Evolutionary conservation across 2,113 vertebrate species (phyloP), one percentile per base, ranked within the genome.

Genomic region (Misgurnus anguillicaudatus): DNA sequence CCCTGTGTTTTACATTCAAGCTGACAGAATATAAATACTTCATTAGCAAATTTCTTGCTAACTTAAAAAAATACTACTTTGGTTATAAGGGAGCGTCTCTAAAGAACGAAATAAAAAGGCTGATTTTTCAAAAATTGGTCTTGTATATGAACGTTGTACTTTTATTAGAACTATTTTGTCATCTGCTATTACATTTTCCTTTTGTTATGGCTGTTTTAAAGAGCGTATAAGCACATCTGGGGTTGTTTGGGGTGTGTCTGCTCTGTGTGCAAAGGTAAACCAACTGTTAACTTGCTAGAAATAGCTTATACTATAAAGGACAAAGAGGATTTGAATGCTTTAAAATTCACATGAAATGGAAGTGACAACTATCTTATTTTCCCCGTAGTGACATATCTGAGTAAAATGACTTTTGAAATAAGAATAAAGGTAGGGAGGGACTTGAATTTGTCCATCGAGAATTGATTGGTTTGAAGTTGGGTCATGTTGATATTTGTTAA

Each of bases 51-150:
- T 39, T 55, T 2, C 5, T 21, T 21, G 38, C 38, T 21, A 73
- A 19, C n/a, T 60, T 7, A 60, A 51, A 36, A 47, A 74, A 62
- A 14, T n/a, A 11, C 42, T 9, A 4, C 6, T 13, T 36, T 58
- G 38, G 19, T 17, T 4, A 69, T 17, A 11, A 51, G 2, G 42
- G 9, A 51, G 21, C 38, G 48, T 36, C 9, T 72, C 11, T 42
- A 1, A 19, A 19, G 31, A 68, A 68, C 51, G 4, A n/a, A 55
- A 55, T 71, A 53, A 71, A 67, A 17, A 38, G 41, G 17, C 36
- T 41, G 39, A 42, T 72, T 72, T 58, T 72, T 58, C n/a, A 10
- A 19, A 72, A 57, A 4, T 9, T 58, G 58, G 38, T 61, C 39
- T 31, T 14, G 16, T 45, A 16, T 45, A 14, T 61, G 61, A 45